phyloP scores from a whole-genome alignment of 2,888 invertebrate genomes.

The Andrena camellia region DNA sequence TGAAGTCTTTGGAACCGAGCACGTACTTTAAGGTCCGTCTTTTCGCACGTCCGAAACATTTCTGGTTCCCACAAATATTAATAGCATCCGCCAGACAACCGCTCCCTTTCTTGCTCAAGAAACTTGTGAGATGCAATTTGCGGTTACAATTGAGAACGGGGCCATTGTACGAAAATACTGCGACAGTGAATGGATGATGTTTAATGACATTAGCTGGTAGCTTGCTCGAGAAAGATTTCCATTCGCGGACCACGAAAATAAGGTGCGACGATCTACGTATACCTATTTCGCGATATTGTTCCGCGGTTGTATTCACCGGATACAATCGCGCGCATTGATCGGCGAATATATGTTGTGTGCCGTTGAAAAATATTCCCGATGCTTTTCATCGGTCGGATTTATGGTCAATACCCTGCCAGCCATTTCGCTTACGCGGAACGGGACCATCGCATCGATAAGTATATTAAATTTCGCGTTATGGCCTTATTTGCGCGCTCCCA shows the following conservation, averaged over 20 bases:
- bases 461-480: slow-evolving; percentile 18
- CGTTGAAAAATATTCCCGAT: slow-evolving; percentile 50
- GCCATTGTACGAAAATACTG: neutral
- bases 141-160: neutral
- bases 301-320: slow-evolving; percentile 34
- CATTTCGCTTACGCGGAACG: neutral
- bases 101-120: too few species aligned
- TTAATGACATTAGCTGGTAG: slow-evolving; percentile 19
- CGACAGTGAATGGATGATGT: neutral
- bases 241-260: slow-evolving; percentile 13
- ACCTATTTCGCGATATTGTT: slow-evolving; percentile 42
- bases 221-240: slow-evolving; percentile 25
- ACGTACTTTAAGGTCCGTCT: too few species aligned
- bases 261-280: slow-evolving; percentile 20
- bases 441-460: slow-evolving; percentile 24
- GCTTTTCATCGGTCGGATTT: slow-evolving; percentile 46
- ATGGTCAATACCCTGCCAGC: slow-evolving; percentile 12
- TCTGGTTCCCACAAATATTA: too few species aligned
- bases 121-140: neutral
- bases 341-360: slow-evolving; percentile 10
- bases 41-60: too few species aligned
- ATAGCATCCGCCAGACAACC: too few species aligned
- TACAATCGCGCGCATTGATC: slow-evolving; percentile 40
- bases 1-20: too few species aligned
- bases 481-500: neutral